phyloP scores from a whole-genome alignment of 2,797 vertebrate species.

The Chaetodon trifasciatus region DNA sequence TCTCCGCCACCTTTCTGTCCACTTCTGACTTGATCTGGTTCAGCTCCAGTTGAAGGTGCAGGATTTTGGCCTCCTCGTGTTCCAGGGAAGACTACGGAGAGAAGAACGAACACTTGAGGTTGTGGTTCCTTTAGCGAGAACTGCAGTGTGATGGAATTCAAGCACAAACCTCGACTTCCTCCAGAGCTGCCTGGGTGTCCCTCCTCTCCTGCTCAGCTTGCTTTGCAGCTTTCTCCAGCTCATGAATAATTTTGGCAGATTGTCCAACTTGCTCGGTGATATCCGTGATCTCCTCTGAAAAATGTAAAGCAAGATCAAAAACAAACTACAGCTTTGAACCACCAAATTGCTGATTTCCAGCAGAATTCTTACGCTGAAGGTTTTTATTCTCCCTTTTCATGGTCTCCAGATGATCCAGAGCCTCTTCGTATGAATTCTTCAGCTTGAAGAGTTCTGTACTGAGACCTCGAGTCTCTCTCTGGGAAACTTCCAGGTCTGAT shows the following conservation, averaged over 20 bases:
- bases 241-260: slow-evolving; percentile 81
- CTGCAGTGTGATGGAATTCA: fast-evolving
- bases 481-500: slow-evolving; percentile 85
- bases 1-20: slow-evolving; percentile 68
- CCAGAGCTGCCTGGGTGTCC: slow-evolving; percentile 83
- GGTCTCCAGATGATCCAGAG: slow-evolving; percentile 86
- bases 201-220: slow-evolving; percentile 76
- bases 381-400: slow-evolving; percentile 88
- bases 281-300: slow-evolving; percentile 87
- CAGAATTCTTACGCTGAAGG: slow-evolving; percentile 80
- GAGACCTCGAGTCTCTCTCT: slow-evolving; percentile 85
- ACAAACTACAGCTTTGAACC: not conserved
- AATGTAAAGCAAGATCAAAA: slow-evolving; percentile 6
- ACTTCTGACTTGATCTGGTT: slow-evolving; percentile 87
- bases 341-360: not conserved
- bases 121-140: not conserved
- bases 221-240: slow-evolving; percentile 84
- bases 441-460: slow-evolving; percentile 88
- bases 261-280: slow-evolving; percentile 85
- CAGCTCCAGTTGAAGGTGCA: slow-evolving; percentile 87
- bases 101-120: fast-evolving
- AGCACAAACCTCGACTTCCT: slow-evolving; percentile 85
- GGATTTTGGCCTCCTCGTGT: slow-evolving; percentile 88
- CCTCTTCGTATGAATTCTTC: slow-evolving; percentile 88
- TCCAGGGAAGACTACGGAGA: slow-evolving; percentile 84